These are phyloP conservation scores for Mormyrus proboscirostris DNA, from an alignment of 2,797 vertebrate species.

Conservation along the genomic window DNA sequence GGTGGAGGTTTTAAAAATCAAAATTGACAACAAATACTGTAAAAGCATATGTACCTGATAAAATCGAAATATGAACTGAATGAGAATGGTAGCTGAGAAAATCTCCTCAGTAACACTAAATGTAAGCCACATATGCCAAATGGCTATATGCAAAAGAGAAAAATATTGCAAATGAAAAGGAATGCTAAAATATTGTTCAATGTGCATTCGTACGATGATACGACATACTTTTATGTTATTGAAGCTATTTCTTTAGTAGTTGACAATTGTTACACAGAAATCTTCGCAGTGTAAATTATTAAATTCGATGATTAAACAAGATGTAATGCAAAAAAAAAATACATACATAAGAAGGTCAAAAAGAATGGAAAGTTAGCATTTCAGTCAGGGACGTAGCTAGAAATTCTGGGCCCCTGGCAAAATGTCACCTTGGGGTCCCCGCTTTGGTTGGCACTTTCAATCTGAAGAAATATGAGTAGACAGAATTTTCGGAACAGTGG, in stretches of 20 bases:
- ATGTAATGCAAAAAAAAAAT: not conserved
- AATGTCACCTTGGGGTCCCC: not conserved
- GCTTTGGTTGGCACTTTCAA: not conserved
- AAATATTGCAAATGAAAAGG: not conserved
- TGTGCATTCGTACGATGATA: not conserved
- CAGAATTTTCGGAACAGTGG: not conserved
- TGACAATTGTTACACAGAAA: not conserved
- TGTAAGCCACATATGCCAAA: not conserved
- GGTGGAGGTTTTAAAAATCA: not conserved
- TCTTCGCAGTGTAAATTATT: not conserved
- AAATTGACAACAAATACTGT: not conserved
- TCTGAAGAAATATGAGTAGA: not conserved
- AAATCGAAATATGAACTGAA: not conserved
- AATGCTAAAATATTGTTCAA: not conserved
- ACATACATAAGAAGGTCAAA: not conserved
- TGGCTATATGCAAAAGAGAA: not conserved
- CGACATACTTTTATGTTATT: not conserved
- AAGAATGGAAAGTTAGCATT: not conserved
- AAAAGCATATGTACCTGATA: not conserved
- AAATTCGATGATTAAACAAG: not conserved
- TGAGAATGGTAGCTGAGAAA: not conserved
- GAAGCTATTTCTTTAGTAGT: not conserved
- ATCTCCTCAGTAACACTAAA: not conserved
- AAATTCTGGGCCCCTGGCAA: not conserved
- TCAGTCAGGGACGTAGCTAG: not conserved